These are phyloP conservation scores for Seira sanloemensis DNA, from an alignment of 2,888 invertebrate genomes.

Conservation along the genomic window DNA sequence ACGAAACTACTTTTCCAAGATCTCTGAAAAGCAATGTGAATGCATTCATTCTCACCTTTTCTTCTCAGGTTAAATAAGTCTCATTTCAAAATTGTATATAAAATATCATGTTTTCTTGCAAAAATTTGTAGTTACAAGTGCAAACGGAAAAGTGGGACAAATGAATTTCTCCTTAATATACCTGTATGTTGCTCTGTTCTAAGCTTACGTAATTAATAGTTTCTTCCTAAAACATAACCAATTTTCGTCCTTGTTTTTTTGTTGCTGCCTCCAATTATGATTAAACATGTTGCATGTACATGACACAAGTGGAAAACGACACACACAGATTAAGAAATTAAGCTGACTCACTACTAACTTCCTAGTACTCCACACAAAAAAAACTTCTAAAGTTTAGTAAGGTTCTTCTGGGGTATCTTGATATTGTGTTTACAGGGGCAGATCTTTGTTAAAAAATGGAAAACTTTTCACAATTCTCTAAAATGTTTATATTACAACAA, in stretches of 20 bases:
- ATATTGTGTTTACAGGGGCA: too few relatives aligned
- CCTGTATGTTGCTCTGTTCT: too few relatives aligned
- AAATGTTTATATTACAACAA: neutral
- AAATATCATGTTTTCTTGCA: neutral
- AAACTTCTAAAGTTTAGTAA: neutral
- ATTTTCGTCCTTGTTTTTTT: neutral
- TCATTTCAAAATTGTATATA: neutral
- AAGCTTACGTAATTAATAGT: neutral
- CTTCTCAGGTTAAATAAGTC: neutral
- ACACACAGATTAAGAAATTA: neutral
- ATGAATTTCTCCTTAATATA: neutral
- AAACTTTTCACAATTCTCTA: conserved; percentile 1
- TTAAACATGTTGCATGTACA: neutral
- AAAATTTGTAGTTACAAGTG: neutral
- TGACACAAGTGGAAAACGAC: neutral
- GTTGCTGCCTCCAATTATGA: conserved; percentile 12
- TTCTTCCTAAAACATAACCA: neutral
- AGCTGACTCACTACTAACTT: neutral
- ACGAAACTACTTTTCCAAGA: too few relatives aligned
- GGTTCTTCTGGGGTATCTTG: neutral
- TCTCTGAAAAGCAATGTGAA: neutral
- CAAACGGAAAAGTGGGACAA: neutral
- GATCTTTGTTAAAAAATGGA: neutral
- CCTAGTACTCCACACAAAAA: neutral
- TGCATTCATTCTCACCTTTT: neutral